phyloP scores from a whole-genome alignment of 2,797 vertebrate genomes.

The Neosilurus hyrtlii region DNA sequence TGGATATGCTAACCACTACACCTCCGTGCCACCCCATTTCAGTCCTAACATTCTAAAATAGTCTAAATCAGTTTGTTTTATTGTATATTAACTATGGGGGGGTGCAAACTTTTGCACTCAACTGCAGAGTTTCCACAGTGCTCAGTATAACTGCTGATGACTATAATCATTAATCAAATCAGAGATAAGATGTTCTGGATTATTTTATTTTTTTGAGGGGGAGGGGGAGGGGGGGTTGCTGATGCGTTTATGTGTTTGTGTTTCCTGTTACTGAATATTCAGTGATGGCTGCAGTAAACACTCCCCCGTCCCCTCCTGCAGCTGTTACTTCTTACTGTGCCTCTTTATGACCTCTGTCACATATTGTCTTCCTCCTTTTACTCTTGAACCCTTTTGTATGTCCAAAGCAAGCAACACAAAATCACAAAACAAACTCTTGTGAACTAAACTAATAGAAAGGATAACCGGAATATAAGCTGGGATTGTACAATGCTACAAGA shows the following conservation, averaged over 20 bases:
- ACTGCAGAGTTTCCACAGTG: not conserved
- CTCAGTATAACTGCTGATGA: not conserved
- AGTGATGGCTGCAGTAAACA: constrained; percentile 23
- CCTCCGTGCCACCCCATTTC: no score
- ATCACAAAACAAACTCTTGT: not conserved
- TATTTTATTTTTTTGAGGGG: not conserved
- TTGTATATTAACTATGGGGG: no score
- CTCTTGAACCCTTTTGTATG: not conserved
- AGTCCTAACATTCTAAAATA: not conserved
- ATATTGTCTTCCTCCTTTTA: constrained; percentile 26
- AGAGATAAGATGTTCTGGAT: not conserved
- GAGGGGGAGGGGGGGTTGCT: not conserved
- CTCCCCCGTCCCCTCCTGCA: not conserved
- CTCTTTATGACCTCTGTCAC: constrained; percentile 8
- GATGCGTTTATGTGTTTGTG: constrained; percentile 6
- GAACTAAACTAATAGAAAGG: not conserved
- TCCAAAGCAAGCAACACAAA: constrained; percentile 1
- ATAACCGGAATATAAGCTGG: not conserved
- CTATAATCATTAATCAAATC: not conserved
- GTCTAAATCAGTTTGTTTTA: no score
- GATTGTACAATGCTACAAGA: not conserved
- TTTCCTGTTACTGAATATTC: constrained; percentile 32
- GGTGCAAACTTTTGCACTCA: not conserved
- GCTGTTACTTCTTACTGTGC: constrained; percentile 25
- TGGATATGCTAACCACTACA: no score